Percentiles rank a stretch among this genome's conserved stretches.
These are phyloP conservation scores for Mantis religiosa DNA, from an alignment of 2,888 invertebrate genomes.

Conservation along the genomic window DNA sequence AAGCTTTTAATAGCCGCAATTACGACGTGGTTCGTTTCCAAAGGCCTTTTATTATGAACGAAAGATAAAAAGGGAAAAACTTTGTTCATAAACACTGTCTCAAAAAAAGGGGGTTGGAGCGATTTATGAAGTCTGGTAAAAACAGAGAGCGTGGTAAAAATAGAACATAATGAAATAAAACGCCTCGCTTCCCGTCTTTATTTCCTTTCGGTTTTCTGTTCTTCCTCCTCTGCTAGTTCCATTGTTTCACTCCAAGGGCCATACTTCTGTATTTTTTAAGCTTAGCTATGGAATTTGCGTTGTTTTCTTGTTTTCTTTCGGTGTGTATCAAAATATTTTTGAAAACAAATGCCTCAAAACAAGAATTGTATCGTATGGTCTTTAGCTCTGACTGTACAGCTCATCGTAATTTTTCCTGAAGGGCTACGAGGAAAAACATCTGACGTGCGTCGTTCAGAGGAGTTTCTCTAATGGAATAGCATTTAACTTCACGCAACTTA, in stretches of 20 bases:
- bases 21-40: neutral
- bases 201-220: neutral
- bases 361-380: no score
- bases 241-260: neutral
- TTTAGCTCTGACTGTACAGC: no score
- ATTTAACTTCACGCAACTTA: no score
- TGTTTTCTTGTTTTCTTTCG: neutral
- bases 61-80: neutral
- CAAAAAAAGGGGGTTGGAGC: neutral
- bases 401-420: no score
- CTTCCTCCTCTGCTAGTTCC: neutral
- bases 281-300: neutral
- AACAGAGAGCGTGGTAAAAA: neutral
- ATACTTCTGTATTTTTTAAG: neutral
- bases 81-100: neutral
- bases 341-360: neutral
- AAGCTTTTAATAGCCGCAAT: neutral
- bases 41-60: neutral
- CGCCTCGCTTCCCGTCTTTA: neutral
- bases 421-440: no score
- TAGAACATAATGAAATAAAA: neutral
- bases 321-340: neutral
- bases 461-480: no score
- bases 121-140: neutral
- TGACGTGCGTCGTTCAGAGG: no score